Base-by-base conservation (phyloP, 2,888 invertebrate species). In the Shargacucullia verbasci region DNA sequence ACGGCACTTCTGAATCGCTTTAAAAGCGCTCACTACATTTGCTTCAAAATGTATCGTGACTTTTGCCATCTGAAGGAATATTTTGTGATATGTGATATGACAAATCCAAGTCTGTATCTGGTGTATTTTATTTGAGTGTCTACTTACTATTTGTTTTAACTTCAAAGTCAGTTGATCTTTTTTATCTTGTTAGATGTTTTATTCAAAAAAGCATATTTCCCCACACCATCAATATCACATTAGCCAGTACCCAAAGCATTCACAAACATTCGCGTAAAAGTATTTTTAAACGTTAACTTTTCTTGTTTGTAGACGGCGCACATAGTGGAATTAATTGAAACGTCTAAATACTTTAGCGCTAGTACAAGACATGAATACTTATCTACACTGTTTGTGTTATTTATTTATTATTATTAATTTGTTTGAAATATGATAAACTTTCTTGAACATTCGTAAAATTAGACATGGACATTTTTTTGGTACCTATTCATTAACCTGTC, bases 31-130 rank as follows among this genome's bases (percentile, higher is more conserved):
- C 44, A 47, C 35, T 44, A 39, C 47, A 54, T 45, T 38, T 37
- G 39, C 47, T 55, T 64, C 38, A 20, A 59, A 46, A 59, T 13
- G 50, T 52, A 58, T 48, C 37, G 45, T 40, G 35, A 33, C 33
- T 61, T 68, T 61, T n/a, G n/a, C 29, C 44, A 27, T 61, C 47
- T 47, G 61, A 59, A 44, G 33, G 43, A 68, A 68, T 53, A 64
- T 63, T 68, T 68, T 31, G n/a, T n/a, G n/a, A n/a, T n/a, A n/a
- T n/a, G n/a, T n/a, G n/a, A n/a, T n/a, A n/a, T n/a, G n/a, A n/a
- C n/a, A 44, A 25, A 47, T 20, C 4, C 20, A 20, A 20, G 20
- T 4, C 20, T 4, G 20, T n/a, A 20, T 20, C 47, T 27, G 40
- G 33, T 48, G 31, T 47, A 47, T 44, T 63, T 49, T 35, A 25